Evolutionary conservation across 2,797 vertebrate genomes (phyloP).

Genomic region (Parotocinclus haroldoi): DNA sequence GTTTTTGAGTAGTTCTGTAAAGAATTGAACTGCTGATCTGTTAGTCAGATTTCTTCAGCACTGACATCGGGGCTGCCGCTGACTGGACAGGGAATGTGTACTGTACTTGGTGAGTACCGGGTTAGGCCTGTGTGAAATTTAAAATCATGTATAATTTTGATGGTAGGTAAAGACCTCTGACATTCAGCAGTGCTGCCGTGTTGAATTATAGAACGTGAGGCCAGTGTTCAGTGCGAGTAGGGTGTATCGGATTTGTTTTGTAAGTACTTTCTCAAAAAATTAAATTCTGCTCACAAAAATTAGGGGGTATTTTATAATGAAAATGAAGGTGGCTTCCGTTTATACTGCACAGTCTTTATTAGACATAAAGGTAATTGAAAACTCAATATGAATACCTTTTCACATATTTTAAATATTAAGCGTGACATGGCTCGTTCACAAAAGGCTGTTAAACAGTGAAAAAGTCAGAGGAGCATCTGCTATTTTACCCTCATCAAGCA

Average conservation of each 20-base stretch:
- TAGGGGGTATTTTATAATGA: no score
- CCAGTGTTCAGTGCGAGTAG: constrained; percentile 14
- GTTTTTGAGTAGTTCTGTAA: no score
- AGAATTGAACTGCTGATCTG: constrained; percentile 2
- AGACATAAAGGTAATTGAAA: no score
- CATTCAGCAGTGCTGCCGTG: constrained; percentile 38
- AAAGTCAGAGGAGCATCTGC: no score
- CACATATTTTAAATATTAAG: no score
- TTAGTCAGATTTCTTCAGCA: constrained; percentile 27
- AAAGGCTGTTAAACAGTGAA: no score
- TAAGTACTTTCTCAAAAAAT: no score
- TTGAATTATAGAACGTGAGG: constrained; percentile 43
- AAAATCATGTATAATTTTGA: constrained; percentile 39
- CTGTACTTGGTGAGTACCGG: constrained; percentile 37
- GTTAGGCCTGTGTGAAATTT: constrained; percentile 38
- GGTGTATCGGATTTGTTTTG: constrained; percentile 12
- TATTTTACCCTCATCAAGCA: no score
- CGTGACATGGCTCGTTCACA: no score
- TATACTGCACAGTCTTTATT: background rate
- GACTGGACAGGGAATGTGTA: constrained; percentile 31
- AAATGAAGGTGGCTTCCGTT: no score
- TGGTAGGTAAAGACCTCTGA: constrained; percentile 27
- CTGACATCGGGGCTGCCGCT: constrained; percentile 32
- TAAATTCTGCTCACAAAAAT: no score
- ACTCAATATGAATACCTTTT: background rate